Conservation (phyloP, 2,113 vertebrate genomes). For the Leptocoma aspasia region DNA sequence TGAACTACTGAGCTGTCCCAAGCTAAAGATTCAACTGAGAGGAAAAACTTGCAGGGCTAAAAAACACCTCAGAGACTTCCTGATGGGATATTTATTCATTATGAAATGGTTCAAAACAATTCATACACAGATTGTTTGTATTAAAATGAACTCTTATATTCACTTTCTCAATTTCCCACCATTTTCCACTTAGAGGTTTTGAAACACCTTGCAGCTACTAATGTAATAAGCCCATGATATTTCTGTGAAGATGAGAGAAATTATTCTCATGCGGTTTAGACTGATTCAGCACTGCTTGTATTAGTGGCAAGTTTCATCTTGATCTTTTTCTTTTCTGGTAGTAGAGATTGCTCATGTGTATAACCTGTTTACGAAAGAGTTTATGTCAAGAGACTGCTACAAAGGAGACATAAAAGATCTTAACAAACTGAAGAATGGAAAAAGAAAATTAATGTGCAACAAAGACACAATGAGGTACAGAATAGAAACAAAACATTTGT, state of each 20-base stretch:
- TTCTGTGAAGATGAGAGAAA: background rate
- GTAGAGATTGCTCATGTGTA: slow-evolving; percentile 9
- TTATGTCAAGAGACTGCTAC: slow-evolving; percentile 22
- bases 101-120: background rate
- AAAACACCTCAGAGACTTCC: background rate
- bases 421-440: background rate
- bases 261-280: background rate
- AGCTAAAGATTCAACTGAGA: background rate
- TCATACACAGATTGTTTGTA: background rate
- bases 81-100: background rate
- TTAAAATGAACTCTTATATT: background rate
- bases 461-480: background rate
- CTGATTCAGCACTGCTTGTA: slow-evolving; percentile 2
- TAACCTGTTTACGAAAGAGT: background rate
- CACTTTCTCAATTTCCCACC: background rate
- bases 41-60: background rate
- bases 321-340: background rate
- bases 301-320: slow-evolving; percentile 31
- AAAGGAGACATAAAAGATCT: background rate
- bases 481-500: background rate
- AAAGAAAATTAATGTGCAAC: background rate
- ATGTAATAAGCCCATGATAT: background rate
- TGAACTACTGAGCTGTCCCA: background rate
- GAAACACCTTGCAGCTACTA: background rate
- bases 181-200: background rate